These are phyloP conservation scores for Sarcophaga carnaria DNA, from an alignment of 2,888 invertebrate species.

Conservation along the genomic window DNA sequence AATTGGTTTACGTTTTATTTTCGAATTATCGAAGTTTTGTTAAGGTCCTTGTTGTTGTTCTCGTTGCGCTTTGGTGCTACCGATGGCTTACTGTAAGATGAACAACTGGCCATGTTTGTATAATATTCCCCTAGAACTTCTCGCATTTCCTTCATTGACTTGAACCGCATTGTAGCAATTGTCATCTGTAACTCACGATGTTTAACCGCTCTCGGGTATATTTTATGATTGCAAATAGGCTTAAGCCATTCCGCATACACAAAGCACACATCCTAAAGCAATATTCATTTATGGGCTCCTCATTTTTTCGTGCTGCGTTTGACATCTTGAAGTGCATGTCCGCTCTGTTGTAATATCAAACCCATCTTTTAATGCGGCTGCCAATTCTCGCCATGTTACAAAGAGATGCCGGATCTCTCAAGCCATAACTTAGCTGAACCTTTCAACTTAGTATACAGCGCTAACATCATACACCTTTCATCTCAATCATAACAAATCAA, in stretches of 20 bases:
- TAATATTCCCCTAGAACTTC: slow-evolving; percentile 39
- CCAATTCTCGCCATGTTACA: slow-evolving; percentile 24
- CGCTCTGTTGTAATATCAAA: slow-evolving; percentile 36
- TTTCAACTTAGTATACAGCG: slow-evolving; percentile 4
- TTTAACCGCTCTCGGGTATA: slow-evolving; percentile 32
- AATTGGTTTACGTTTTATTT: no score
- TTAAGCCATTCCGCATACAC: slow-evolving; percentile 1
- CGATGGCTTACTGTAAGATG: neutral
- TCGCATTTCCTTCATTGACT: slow-evolving; percentile 18
- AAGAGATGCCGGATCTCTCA: slow-evolving; percentile 29
- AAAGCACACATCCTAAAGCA: slow-evolving; percentile 58
- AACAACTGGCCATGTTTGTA: neutral
- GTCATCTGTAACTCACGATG: slow-evolving; percentile 25
- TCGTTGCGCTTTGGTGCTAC: no score
- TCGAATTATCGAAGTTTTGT: no score
- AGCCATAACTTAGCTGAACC: slow-evolving; percentile 13
- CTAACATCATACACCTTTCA: slow-evolving; percentile 45
- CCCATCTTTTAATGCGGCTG: slow-evolving; percentile 37
- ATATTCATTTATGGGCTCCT: slow-evolving; percentile 50
- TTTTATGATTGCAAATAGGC: slow-evolving; percentile 11
- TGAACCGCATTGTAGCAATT: slow-evolving; percentile 17
- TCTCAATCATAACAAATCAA: slow-evolving; percentile 32
- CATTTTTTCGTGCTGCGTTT: slow-evolving; percentile 17
- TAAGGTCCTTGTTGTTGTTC: no score
- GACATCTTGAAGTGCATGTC: slow-evolving; percentile 56